phyloP scores from a whole-genome alignment of 2,797 vertebrate genomes.

The Vultur gryphus region DNA sequence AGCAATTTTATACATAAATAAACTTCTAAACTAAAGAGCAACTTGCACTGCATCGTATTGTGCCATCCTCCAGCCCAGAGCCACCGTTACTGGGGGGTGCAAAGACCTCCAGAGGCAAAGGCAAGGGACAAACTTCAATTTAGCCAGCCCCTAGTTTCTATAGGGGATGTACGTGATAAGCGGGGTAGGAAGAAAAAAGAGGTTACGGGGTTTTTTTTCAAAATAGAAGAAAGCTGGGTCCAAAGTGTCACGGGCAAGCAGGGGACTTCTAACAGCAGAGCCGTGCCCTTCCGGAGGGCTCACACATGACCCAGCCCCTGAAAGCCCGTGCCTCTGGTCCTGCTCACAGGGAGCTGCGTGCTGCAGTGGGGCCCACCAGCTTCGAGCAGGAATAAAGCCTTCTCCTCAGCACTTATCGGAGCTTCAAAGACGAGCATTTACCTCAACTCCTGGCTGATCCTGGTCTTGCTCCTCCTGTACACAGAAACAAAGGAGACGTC shows the following conservation, averaged over 20 bases:
- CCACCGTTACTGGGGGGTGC: background rate
- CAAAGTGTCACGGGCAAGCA: fast-evolving
- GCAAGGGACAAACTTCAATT: background rate
- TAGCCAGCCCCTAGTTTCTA: background rate
- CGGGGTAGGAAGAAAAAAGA: background rate
- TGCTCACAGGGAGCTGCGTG: background rate
- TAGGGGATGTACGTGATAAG: fast-evolving
- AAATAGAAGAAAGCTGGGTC: background rate
- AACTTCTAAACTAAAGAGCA: background rate
- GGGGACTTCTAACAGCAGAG: background rate
- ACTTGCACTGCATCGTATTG: fast-evolving
- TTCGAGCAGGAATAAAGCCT: background rate
- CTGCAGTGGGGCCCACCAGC: no score
- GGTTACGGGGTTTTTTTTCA: fast-evolving
- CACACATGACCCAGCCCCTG: background rate
- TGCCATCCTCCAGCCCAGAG: background rate
- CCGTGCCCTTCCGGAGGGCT: background rate
- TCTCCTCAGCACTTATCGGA: fast-evolving
- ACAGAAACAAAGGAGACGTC: constrained; percentile 20
- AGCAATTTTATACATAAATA: background rate
- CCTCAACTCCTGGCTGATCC: constrained; percentile 88
- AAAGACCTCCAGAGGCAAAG: background rate
- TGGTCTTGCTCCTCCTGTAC: constrained; percentile 86
- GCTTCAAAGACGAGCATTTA: constrained; percentile 26
- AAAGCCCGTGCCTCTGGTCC: background rate